These are phyloP conservation scores for Hirtodrosophila alboralis DNA, from an alignment of 2,888 invertebrate genomes.

Conservation along the genomic window DNA sequence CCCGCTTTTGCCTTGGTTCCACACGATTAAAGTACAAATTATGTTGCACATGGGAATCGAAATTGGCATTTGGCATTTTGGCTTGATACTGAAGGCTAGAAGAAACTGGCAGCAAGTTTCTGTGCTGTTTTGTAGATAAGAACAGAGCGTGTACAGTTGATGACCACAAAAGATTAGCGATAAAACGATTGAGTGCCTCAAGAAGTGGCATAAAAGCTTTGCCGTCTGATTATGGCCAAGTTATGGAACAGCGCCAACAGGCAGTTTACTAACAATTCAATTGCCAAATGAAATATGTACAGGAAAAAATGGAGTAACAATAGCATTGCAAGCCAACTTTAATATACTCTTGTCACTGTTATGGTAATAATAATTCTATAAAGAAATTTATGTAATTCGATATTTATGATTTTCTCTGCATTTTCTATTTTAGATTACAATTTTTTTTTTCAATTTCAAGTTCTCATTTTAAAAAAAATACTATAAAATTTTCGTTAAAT, in stretches of 20 bases:
- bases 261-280: background rate
- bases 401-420: too few species aligned
- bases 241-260: constrained; percentile 18
- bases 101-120: constrained; percentile 9
- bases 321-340: background rate
- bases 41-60: constrained; percentile 67
- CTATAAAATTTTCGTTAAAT: too few species aligned
- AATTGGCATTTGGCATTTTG: constrained; percentile 36
- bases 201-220: background rate
- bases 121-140: constrained; percentile 42
- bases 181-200: constrained; percentile 11
- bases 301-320: too few species aligned
- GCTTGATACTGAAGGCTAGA: constrained; percentile 3
- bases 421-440: too few species aligned
- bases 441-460: too few species aligned
- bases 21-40: constrained; percentile 69
- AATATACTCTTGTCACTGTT: too few species aligned
- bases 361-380: too few species aligned
- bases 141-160: constrained; percentile 16
- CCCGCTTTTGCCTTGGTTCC: constrained; percentile 9
- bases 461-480: too few species aligned
- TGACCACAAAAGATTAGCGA: constrained; percentile 20
- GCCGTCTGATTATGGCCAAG: constrained; percentile 11
- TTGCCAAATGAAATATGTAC: too few species aligned
- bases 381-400: too few species aligned